Conservation (phyloP, 2,113 vertebrate species). For the Edolisoma coerulescens region DNA sequence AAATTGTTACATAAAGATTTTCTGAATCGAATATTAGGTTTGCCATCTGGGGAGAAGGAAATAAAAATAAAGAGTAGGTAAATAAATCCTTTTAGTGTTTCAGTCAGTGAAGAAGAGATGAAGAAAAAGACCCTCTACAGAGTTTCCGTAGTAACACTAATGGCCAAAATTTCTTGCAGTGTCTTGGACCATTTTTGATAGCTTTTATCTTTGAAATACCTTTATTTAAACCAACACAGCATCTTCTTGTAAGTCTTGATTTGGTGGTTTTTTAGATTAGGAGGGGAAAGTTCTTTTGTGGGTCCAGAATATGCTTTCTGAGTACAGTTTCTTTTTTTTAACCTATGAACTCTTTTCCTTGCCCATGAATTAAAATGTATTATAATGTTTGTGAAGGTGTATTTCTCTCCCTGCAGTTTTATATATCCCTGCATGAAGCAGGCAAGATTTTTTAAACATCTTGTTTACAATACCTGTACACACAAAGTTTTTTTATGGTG, state of each 20-base stretch:
- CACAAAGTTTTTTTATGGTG: background rate
- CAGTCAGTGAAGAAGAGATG: background rate
- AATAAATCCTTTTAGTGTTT: background rate
- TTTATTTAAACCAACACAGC: background rate
- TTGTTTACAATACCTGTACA: background rate
- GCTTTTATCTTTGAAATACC: background rate
- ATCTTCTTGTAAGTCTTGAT: background rate
- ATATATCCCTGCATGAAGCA: background rate
- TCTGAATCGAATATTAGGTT: background rate
- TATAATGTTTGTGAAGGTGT: background rate
- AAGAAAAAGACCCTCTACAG: background rate
- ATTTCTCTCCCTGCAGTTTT: background rate
- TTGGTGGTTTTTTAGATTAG: background rate
- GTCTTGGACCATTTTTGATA: background rate
- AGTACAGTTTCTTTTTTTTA: background rate
- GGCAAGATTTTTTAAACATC: background rate
- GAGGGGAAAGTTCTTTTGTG: background rate
- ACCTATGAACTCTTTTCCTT: background rate
- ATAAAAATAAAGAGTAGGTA: background rate
- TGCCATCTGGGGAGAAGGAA: background rate
- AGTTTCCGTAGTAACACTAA: background rate
- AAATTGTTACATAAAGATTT: background rate
- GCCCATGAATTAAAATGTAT: background rate
- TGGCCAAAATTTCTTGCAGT: background rate
- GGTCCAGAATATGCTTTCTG: background rate